Conservation (phyloP, 2,113 vertebrate species). For the Sebastes fasciatus region DNA sequence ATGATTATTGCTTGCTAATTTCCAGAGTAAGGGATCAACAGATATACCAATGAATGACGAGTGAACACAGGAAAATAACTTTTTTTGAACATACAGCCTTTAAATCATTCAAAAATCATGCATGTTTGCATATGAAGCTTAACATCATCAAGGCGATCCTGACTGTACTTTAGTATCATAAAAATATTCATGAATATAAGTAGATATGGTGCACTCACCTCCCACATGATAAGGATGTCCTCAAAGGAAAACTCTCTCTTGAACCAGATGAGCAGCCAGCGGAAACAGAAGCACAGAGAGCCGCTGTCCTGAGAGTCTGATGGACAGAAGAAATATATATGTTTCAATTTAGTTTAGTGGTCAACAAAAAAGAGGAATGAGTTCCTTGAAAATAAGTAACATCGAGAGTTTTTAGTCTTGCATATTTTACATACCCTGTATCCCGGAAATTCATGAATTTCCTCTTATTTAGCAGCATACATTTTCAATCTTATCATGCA, state of each 20-base stretch:
- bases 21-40: too few relatives aligned
- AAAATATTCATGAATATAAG: not conserved
- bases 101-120: too few relatives aligned
- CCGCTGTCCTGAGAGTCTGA: constrained; percentile 87
- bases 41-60: too few relatives aligned
- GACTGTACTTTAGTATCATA: not conserved
- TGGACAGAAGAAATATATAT: not conserved
- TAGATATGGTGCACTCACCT: constrained; percentile 79
- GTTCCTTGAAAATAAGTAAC: not conserved
- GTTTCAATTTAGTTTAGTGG: not conserved
- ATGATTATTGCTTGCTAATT: too few relatives aligned
- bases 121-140: not conserved
- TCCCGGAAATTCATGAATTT: not conserved
- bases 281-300: constrained; percentile 89
- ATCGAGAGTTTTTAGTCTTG: not conserved
- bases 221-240: constrained; percentile 91
- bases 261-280: constrained; percentile 96
- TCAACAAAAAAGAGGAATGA: not conserved
- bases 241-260: constrained; percentile 93
- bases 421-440: not conserved
- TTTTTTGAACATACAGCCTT: too few relatives aligned
- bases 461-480: not conserved
- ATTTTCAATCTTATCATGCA: not conserved
- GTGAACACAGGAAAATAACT: too few relatives aligned
- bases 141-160: not conserved